These are phyloP conservation scores for Cyrtonyx montezumae DNA, from an alignment of 2,113 vertebrate species.

Conservation along the genomic window DNA sequence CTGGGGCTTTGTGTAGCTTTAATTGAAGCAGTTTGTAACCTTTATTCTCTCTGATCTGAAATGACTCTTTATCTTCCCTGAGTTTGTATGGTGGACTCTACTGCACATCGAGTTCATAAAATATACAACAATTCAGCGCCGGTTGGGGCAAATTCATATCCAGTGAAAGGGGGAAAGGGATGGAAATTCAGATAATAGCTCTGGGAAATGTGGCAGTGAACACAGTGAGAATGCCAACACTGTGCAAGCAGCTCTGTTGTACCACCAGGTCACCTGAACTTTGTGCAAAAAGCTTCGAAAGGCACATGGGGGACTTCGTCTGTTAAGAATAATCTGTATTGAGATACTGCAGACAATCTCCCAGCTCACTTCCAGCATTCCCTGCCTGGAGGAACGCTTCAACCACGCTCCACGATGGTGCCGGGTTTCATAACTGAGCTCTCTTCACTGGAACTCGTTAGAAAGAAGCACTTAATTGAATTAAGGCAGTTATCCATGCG, in stretches of 20 bases:
- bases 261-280: not conserved
- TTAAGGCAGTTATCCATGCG: constrained; percentile 1
- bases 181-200: not conserved
- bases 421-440: constrained; percentile 4
- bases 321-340: not conserved
- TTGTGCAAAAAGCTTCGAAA: not conserved
- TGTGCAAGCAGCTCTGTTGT: not conserved
- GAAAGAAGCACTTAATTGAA: constrained; percentile 46
- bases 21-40: constrained; percentile 58
- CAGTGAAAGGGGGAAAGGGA: not conserved
- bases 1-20: not conserved
- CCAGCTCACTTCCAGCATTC: accelerated
- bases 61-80: constrained; percentile 10
- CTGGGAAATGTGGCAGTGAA: not conserved
- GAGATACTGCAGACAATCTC: not conserved
- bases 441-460: constrained; percentile 39
- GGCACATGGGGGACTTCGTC: not conserved
- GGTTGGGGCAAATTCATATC: not conserved
- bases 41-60: not conserved
- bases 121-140: not conserved
- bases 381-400: not conserved
- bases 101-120: not conserved
- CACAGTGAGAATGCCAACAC: not conserved
- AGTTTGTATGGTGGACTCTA: not conserved
- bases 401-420: not conserved